Base-by-base conservation (phyloP, 37 sponge, comb jelly and placozoan species). In the Ephydatia muelleri region DNA sequence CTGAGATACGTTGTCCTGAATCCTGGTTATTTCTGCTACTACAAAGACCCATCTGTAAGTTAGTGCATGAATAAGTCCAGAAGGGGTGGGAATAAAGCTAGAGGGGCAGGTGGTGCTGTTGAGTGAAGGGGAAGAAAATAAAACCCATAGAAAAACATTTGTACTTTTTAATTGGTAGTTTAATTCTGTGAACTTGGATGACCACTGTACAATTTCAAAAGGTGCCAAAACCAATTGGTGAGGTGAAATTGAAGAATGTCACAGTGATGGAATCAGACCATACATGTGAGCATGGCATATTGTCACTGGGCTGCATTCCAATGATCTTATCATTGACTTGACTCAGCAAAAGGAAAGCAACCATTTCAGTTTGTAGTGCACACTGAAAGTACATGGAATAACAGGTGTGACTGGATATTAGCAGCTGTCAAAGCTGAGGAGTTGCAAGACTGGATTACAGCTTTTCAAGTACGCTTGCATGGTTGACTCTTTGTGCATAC, bases 371-470 rank as follows among this genome's bases (percentile, higher is more conserved):
- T 95, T 67, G 82, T 73, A 16, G 65, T 95, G 3, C 93, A 91
- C 84, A 96, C 92, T 21, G 93, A 93, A 82, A 93, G 92, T 37
- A 31, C 77, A 9, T 96, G 97, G 97, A 96, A 96, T 72, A 96
- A 91, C 82, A 88, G 94, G 77, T 69, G 91, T 25, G 79, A 91
- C 65, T 96, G 82, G 22, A 86, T 91, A 16, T 76, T 96, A 78
- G 95, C 97, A 66, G 94, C 92, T 28, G 69, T 65, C 37, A 86
- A 70, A 40, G 92, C 84, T 22, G 49, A 78, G 28, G 97, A 96
- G 73, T 93, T 90, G 93, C 83, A 91, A 43, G 90, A 91, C 8
- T 96, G 97, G 97, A 78, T 96, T 29, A 75, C 83, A 40, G 94
- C 94, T 12, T 93, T 96, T 40, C 84, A 90, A 86, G 97, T 96